Evolutionary conservation across 1,140 invertebrate species (phyloP), one percentile per base, ranked within the genome.

Genomic region (Aplysia californica): DNA sequence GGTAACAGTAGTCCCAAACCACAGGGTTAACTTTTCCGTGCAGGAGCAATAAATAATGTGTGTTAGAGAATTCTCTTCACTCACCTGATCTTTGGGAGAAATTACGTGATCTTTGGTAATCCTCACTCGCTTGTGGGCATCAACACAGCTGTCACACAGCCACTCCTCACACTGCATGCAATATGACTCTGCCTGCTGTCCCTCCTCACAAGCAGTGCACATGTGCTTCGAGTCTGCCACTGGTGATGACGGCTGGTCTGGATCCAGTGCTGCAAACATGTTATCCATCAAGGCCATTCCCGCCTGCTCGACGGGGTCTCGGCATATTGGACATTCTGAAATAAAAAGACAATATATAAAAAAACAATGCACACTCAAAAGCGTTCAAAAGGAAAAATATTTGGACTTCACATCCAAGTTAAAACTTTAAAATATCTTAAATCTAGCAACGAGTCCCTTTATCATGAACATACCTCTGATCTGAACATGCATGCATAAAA

Each of bases 91-190:
- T 89, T 95, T 95, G 44, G 94, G 92, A 90, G 95, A 95, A 78
- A 97, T 96, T 2, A 93, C 95, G 87, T 97, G 96, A 88, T 97
- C 96, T 90, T 97, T 97, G 44, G 96, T 97, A 76, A 97, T 95
- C 90, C 96, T 95, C 41, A 97, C 92, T 84, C 95, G 92, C 79
- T 92, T 92, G 90, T 94, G 93, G 23, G 93, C 87, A 68, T 80
- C 76, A 72, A 97, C 95, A 91, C 96, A 97, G 86, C 92, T 95
- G 86, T 96, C 94, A 90, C 96, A 97, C 73, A 97, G 95, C 90
- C 94, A 96, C 88, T 97, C 96, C 1, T 94, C 93, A 88, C 96
- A 97, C 85, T 97, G 95, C 0, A 94, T 92, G 89, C 96, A 97
- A 92, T 94, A 96, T 83, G 94, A 95, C 31, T 94, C 94, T 44